Evolutionary conservation across 1,140 invertebrate species (phyloP), one percentile per base, ranked within the genome.

Genomic region (Drosophila erecta): DNA sequence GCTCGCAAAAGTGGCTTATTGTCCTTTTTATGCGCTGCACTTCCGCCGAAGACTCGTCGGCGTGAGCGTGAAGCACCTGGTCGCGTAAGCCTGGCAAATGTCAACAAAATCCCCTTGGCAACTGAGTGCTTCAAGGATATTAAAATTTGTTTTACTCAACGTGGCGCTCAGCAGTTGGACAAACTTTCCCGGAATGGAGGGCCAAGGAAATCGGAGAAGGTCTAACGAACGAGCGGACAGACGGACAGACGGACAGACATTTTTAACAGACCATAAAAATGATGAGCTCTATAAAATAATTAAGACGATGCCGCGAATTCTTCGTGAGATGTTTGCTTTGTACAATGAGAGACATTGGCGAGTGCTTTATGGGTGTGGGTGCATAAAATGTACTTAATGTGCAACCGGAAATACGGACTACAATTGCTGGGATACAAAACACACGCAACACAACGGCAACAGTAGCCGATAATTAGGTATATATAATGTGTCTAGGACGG

Each of bases 1-100:
- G 55, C 69, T 51, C 49, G 61, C 73, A 80, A 79, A 85, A 85
- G 81, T 86, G 74, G 83, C 83, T 86, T 86, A 86, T 83, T 87
- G 83, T 86, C 84, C 84, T 86, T 86, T 86, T 86, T 89, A 89
- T 76, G 83, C 76, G 83, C 62, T 83, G 83, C 84, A 89, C 79
- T 86, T 79, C 56, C 61, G 49, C 20, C 35, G 5, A 10, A 20
- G 7, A 17, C 7, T 30, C 8, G 37, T 20, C 17, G 10, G 22
- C 5, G 20, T 40, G 33, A 38, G 59, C 12, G 17, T 17, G 43
- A 17, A 66, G 33, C 46, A 60, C 65, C 66, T 56, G 65, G 51
- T n/a, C 41, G 12, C 65, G 35, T 70, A 71, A 74, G 58, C 57
- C 41, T 49, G 44, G 46, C 30, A 72, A 86, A 85, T 85, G 81